Base-by-base conservation (phyloP, 2,113 vertebrate species). In the Platichthys stellatus region DNA sequence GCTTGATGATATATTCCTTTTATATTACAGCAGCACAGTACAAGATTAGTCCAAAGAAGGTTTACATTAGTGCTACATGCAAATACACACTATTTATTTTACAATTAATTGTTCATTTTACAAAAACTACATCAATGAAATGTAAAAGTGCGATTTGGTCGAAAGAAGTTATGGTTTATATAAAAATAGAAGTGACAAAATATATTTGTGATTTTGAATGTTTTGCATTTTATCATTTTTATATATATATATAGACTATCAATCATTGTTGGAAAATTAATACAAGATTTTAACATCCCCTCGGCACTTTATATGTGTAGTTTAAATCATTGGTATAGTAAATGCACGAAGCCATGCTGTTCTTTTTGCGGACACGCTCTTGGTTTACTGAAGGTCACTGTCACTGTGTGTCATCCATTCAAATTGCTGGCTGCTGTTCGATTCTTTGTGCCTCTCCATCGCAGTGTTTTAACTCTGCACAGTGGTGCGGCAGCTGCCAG, bases 361-460 rank as follows among this genome's bases (percentile, higher is more conserved):
- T 56, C 76, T 60, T 2, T 53, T 63, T 26, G n/a, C 59, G 17
- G 14, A 53, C 53, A 18, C 2, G 49, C 17, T 58, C 66, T 80
- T 69, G 68, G 58, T 78, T 71, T 24, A 3, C 47, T 63, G 8
- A 72, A 49, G 49, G 26, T 67, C 0, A 5, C 5, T 26, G 31
- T 23, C 51, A 17, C 21, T 35, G 12, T 59, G 21, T 49, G 12
- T 69, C 63, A 73, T 73, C 63, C 67, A 71, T 72, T 68, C 7
- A 76, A 78, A 65, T 49, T 10, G 59, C 23, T 9, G 43, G 69
- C 43, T 79, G 78, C 24, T 63, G 45, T 79, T 68, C 56, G n/a
- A 76, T 76, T 75, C 59, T 76, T 82, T 73, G 56, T 74, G 26
- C 62, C 62, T 54, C 28, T 74, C 35, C 1, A 14, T 35, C 68